A percentile compares a stretch with the other conserved stretches of the same genome.
Evolutionary conservation across 2,113 vertebrate species (phyloP).

Genomic region (Elephantulus edwardii): DNA sequence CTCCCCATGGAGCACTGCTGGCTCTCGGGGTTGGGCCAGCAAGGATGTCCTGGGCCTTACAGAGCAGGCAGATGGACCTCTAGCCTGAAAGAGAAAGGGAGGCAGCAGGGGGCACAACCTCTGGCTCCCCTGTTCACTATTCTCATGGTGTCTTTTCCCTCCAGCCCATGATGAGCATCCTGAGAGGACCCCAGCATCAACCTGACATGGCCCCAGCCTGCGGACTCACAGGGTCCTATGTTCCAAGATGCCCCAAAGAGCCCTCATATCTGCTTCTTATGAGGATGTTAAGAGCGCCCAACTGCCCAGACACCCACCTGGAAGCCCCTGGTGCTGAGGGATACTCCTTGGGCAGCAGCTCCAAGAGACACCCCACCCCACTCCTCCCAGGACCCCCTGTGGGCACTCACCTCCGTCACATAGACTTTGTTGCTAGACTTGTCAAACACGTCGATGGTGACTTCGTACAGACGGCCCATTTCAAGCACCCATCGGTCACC

Average conservation of each 20-base stretch:
- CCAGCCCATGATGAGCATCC: not conserved
- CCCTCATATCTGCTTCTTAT: not conserved
- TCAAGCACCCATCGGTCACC: conserved; percentile 96
- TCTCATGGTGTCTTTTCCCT: rapidly evolving
- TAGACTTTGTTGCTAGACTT: conserved; percentile 93
- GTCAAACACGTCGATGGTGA: conserved; percentile 93
- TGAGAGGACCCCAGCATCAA: no score
- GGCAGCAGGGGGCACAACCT: not conserved
- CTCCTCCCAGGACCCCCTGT: not conserved
- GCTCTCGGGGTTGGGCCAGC: not conserved
- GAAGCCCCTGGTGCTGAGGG: not conserved
- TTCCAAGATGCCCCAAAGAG: not conserved
- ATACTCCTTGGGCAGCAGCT: not conserved
- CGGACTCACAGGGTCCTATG: not conserved
- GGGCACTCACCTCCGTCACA: conserved; percentile 92
- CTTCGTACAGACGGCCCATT: conserved; percentile 89
- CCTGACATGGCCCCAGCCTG: no score
- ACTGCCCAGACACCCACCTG: rapidly evolving
- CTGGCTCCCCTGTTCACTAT: not conserved
- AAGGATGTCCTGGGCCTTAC: rapidly evolving
- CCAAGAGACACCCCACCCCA: not conserved
- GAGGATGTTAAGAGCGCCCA: not conserved
- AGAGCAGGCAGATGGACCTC: not conserved
- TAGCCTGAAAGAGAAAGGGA: not conserved
- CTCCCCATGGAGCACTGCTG: not conserved